These are phyloP conservation scores for Dendrolimus punctatus DNA, from an alignment of 1,140 invertebrate genomes.

Conservation along the genomic window DNA sequence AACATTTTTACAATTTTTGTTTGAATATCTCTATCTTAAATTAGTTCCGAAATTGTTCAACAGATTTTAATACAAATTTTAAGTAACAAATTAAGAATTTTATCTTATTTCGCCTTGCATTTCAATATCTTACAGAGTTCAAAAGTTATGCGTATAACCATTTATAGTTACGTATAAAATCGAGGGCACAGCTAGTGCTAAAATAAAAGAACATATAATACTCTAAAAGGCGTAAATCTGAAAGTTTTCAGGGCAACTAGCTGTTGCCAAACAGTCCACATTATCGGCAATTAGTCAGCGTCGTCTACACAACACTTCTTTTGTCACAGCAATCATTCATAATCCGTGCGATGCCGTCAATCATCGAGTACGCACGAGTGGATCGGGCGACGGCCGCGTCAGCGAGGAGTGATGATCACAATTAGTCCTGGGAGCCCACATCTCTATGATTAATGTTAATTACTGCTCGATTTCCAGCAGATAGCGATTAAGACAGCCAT, in stretches of 20 bases:
- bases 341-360: conserved; percentile 8
- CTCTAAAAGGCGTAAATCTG: too few species aligned
- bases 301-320: conserved; percentile 28
- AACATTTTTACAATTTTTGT: too few species aligned
- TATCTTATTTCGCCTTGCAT: too few species aligned
- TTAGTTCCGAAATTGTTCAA: too few species aligned
- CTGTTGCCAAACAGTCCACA: conserved; percentile 15
- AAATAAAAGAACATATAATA: too few species aligned
- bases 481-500: conserved; percentile 40
- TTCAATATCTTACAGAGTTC: too few species aligned
- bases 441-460: conserved; percentile 61
- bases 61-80: too few species aligned
- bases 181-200: too few species aligned
- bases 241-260: not conserved
- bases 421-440: conserved; percentile 39
- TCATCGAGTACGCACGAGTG: conserved; percentile 11
- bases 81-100: too few species aligned
- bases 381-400: conserved; percentile 7
- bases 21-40: too few species aligned
- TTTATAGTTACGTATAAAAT: too few species aligned
- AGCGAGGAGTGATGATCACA: conserved; percentile 34
- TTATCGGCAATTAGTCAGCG: conserved; percentile 24
- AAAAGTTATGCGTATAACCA: too few species aligned
- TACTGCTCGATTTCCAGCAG: conserved; percentile 38
- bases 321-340: conserved; percentile 23